Percentiles rank a stretch among this genome's conserved stretches.
Evolutionary conservation across 2,888 invertebrate species (phyloP).

Genomic region (Panzeria rudis): DNA sequence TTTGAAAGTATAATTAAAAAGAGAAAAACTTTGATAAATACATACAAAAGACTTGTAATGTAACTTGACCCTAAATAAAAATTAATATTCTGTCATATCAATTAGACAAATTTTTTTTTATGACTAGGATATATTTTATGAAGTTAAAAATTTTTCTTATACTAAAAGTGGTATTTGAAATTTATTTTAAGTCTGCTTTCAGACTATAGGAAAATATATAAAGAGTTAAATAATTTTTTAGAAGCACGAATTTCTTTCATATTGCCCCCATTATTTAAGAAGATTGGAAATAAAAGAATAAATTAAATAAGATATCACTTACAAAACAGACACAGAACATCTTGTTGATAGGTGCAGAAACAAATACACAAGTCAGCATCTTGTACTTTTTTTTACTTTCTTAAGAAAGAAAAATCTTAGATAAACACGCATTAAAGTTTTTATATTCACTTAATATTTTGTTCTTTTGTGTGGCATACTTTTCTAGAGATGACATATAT

Average conservation of each 20-base stretch:
- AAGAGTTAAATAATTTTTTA: neutral
- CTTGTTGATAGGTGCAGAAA: neutral
- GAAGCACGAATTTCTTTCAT: neutral
- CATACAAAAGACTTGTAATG: neutral
- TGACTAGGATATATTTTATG: too few relatives aligned
- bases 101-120: neutral
- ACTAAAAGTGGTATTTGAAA: too few relatives aligned
- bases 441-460: conserved; percentile 1
- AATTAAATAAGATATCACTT: neutral
- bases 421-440: conserved; percentile 15
- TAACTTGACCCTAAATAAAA: conserved; percentile 3
- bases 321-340: neutral
- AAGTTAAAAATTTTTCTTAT: too few relatives aligned
- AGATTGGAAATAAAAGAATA: neutral
- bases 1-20: neutral
- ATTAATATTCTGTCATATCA: neutral
- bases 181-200: too few relatives aligned
- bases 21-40: neutral
- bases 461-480: neutral
- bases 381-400: neutral
- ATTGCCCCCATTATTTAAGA: neutral
- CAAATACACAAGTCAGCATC: conserved; percentile 11
- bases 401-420: conserved; percentile 6
- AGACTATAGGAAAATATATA: too few relatives aligned
- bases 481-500: neutral